Evolutionary conservation across 2,113 vertebrate genomes (phyloP), one percentile per base, ranked within the genome.

Genomic region (Rhinopithecus roxellana): DNA sequence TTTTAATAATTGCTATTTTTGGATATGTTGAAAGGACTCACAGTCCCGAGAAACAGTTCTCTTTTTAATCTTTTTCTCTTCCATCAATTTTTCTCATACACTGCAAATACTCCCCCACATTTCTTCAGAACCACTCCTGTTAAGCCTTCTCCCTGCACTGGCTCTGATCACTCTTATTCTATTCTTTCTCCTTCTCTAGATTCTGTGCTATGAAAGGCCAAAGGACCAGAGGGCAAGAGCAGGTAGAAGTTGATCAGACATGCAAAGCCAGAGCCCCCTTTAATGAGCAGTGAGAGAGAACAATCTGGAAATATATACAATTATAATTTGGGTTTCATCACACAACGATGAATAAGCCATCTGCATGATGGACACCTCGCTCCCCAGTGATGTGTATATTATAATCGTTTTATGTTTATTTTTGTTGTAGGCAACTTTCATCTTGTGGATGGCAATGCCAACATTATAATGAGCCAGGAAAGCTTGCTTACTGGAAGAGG

Each of bases 391-490:
- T 91, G 77, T 96, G 85, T 95, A 86, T 59, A 90, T 96, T 95
- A 94, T 90, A 72, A 96, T 93, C 72, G 23, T 97, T 97, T 93
- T 72, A 81, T 96, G 96, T 98, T 98, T 97, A 96, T 96, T 98
- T 96, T 96, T 96, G 79, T 96, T 93, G 94, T 96, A 59, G 94
- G 96, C 90, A 89, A 93, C 97, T 97, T 95, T 97, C 90, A 94
- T 97, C 90, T 89, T 95, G 88, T 89, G 59, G 64, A 45, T 87
- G 96, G 90, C 70, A 81, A 30, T 94, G 89, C 95, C 96, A 94
- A 78, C 77, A 70, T 92, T 55, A 20, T 93, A 90, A 95, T 50
- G 83, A 94, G 97, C 92, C 95, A 92, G 92, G 75, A 93, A 93
- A 87, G 89, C 82, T 95, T 80, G 57, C 87, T 94, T 94, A 38